Percentiles rank a stretch among this genome's conserved stretches.
Conservation (phyloP, 1,140 invertebrate genomes). For the Penaeus japonicus region DNA sequence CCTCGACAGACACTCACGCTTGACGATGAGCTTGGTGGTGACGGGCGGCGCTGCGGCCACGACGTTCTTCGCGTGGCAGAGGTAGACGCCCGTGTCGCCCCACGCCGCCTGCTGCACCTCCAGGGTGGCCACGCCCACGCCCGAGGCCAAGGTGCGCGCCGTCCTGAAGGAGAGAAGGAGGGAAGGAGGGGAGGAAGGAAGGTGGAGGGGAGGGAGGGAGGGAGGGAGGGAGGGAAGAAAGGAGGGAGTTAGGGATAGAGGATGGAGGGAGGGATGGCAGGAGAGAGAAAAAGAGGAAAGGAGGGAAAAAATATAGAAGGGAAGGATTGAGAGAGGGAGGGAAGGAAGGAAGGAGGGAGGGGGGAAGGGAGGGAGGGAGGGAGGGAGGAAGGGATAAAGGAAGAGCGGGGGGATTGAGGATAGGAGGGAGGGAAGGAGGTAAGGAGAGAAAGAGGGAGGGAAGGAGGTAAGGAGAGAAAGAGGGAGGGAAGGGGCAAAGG, state of each 20-base stretch:
- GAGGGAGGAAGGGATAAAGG: too few relatives aligned
- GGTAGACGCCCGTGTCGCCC: constrained; percentile 29
- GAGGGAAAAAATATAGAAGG: not conserved
- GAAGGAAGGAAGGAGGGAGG: not conserved
- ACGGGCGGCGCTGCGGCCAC: not conserved
- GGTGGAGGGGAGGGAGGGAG: not conserved
- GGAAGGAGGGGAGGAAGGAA: too few relatives aligned
- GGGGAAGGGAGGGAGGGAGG: too few relatives aligned
- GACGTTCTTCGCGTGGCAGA: constrained; percentile 21
- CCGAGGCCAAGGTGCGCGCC: not conserved
- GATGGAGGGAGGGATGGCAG: not conserved
- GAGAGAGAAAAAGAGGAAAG: not conserved
- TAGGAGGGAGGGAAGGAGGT: too few relatives aligned
- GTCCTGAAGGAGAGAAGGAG: not conserved
- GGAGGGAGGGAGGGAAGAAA: too few relatives aligned
- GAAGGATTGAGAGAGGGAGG: not conserved
- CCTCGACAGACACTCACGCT: constrained; percentile 11
- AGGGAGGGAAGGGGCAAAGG: too few relatives aligned
- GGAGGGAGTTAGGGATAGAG: not conserved
- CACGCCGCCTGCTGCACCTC: not conserved
- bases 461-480: too few relatives aligned
- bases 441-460: too few relatives aligned
- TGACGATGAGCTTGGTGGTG: constrained; percentile 11
- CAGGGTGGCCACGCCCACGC: constrained; percentile 13
- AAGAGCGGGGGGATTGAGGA: too few relatives aligned